Evolutionary conservation across 2,113 vertebrate species (phyloP), one percentile per base, ranked within the genome.

Genomic region (Rhinoderma darwinii): DNA sequence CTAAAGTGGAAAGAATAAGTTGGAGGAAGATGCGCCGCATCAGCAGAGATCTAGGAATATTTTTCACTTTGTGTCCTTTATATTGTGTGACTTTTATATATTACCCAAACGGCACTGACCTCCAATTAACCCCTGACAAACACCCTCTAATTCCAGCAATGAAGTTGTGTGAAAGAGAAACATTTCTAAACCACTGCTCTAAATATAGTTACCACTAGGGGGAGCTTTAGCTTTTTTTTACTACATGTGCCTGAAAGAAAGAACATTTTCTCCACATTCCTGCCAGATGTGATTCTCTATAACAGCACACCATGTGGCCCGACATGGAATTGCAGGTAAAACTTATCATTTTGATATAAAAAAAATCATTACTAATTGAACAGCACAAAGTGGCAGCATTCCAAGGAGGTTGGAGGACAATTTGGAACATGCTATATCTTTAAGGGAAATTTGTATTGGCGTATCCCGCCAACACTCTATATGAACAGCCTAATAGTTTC

Each of bases 1-100:
- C 76, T 11, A 78, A 78, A 50, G 50, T 39, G 51, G 35, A 39
- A 59, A 80, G 77, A 32, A 80, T 80, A 77, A 77, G 75, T 17
- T 22, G 76, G 76, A 32, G 25, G 18, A n/a, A 59, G 51, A 39
- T 2, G 30, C 47, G 3, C 50, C 2, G 51, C 76, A 50, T 44
- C 25, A 44, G 41, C 72, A 41, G 32, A 80, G 47, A 11, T 20
- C 9, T 43, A 22, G 35, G 25, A 20, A 8, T n/a, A 25, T 10
- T 41, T 77, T 32, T 78, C 0, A 80, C 12, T 59, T 10, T 20
- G 47, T 35, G 47, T 37, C 51, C 51, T 54, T 56, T 80, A 39
- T 11, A n/a, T 59, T 37, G 54, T 7, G 22, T 8, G 6, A 11
- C 56, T n/a, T 11, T 10, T 10, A 61, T n/a, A 10, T 1, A 1